phyloP scores from a whole-genome alignment of 92 coral and sea anemone species.

The Heteractis magnifica region DNA sequence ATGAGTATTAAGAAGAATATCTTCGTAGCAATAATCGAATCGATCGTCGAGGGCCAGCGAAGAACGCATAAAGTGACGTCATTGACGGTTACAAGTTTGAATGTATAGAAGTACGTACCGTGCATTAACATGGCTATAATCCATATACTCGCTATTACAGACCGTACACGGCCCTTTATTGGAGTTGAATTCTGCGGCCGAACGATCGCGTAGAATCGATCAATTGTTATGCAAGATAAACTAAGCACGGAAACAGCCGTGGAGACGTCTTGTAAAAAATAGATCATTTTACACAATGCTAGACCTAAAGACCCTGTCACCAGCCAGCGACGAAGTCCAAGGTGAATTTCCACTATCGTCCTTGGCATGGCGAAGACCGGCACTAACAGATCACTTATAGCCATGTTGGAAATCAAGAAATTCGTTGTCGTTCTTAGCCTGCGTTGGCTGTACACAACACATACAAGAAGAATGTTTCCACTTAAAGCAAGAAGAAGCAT shows the following conservation, averaged over 20 bases:
- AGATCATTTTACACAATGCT: constrained; percentile 52
- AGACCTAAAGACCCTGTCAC: constrained; percentile 52
- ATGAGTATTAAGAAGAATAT: constrained; percentile 46
- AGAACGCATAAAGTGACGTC: constrained; percentile 45
- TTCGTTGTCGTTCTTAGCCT: constrained; percentile 65
- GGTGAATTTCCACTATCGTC: constrained; percentile 62
- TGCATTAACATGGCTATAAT: constrained; percentile 43
- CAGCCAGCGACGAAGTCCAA: constrained; percentile 68
- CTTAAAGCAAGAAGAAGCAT: constrained; percentile 53
- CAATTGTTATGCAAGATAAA: constrained; percentile 53
- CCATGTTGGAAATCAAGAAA: constrained; percentile 64
- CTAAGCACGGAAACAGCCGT: constrained; percentile 67
- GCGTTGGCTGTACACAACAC: constrained; percentile 53
- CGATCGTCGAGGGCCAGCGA: constrained; percentile 45
- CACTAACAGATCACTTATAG: constrained; percentile 61
- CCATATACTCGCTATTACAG: constrained; percentile 54
- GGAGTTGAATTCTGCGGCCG: constrained; percentile 45
- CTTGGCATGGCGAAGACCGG: constrained; percentile 75
- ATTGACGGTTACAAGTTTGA: constrained; percentile 28
- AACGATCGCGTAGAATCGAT: constrained; percentile 68
- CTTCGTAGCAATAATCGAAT: constrained; percentile 33
- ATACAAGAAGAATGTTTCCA: constrained; percentile 51
- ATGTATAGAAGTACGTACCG: constrained; percentile 58
- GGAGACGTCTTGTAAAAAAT: constrained; percentile 66
- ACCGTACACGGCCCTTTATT: constrained; percentile 40